Base-by-base conservation (phyloP, 2,888 invertebrate genomes). In the Sycophila texana region DNA sequence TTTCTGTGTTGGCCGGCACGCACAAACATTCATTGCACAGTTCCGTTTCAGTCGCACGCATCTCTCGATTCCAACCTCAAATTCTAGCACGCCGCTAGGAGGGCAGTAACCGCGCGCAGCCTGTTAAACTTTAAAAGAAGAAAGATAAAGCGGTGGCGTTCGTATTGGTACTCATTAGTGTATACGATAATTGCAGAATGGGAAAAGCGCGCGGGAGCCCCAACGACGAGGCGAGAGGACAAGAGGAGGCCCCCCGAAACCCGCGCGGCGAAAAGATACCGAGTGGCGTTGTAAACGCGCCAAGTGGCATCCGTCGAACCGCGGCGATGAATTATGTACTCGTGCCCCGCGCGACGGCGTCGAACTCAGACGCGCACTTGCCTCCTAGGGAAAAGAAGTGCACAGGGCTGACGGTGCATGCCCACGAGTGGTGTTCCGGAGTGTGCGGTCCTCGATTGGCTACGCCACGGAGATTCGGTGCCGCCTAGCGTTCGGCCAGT, bases 1-100 rank as follows among this genome's bases (percentile, higher is more conserved):
- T 72, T 60, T 73, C 47, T 66, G 4, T 14, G 2, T 4, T 16
- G 4, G 20, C 0, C 20, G 16, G 13, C 7, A 13, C 13, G 39
- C 39, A 39, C 39, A 39, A 39, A 55, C 22, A 60, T 55, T 66
- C n/a, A 58, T 14, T 7, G 63, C 26, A 67, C 39, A 63, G 39
- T 13, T 26, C 47, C 20, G 18, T 39, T 39, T 39, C 10, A 18
- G 51, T 49, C 20, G 66, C 53, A 53, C 65, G 16, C 51, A 60
- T 66, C 26, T 22, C 26, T 10, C 26, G 20, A 74, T 65, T 70
- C 61, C 57, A 80, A 80, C 76, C 76, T 80, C 76, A 80, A 80
- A 72, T 18, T 55, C 12, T 10, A n/a, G 39, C 51, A 74, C 49
- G 63, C 20, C 26, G 39, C 18, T 53, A 58, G 20, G 2, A 30